A percentile compares a stretch with the other conserved stretches of the same genome.
phyloP scores from a whole-genome alignment of 1,140 invertebrate species.

The Cryptotermes secundus region DNA sequence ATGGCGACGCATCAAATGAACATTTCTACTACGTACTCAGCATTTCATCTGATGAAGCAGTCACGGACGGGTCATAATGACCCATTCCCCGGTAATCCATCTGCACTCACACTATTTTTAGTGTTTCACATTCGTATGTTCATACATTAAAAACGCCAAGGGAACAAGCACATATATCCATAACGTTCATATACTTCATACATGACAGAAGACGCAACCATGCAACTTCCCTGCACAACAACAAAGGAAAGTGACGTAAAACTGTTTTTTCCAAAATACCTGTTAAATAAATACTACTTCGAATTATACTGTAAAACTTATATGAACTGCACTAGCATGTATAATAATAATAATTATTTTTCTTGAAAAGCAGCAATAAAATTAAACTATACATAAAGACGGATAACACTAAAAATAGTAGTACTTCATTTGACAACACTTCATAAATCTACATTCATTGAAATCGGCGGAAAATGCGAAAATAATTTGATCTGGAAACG shows the following conservation, averaged over 20 bases:
- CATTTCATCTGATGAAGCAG: slow-evolving; percentile 23
- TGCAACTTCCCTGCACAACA: not conserved
- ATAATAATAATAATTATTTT: not conserved
- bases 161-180: not conserved
- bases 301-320: not conserved
- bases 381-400: not conserved
- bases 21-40: slow-evolving; percentile 22
- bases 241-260: not conserved
- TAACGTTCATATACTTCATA: no score
- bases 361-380: not conserved
- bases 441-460: no score
- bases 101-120: not conserved
- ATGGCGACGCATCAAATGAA: not conserved
- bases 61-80: slow-evolving; percentile 28
- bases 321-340: not conserved
- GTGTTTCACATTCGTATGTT: not conserved
- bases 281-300: not conserved
- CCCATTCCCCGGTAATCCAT: slow-evolving; percentile 27
- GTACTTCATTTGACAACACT: not conserved
- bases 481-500: no score
- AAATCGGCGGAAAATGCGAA: no score
- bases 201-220: no score
- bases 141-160: not conserved
- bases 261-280: not conserved
- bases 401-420: not conserved